Evolutionary conservation across 2,888 invertebrate species (phyloP).

Genomic region (Cosmia pyralina): DNA sequence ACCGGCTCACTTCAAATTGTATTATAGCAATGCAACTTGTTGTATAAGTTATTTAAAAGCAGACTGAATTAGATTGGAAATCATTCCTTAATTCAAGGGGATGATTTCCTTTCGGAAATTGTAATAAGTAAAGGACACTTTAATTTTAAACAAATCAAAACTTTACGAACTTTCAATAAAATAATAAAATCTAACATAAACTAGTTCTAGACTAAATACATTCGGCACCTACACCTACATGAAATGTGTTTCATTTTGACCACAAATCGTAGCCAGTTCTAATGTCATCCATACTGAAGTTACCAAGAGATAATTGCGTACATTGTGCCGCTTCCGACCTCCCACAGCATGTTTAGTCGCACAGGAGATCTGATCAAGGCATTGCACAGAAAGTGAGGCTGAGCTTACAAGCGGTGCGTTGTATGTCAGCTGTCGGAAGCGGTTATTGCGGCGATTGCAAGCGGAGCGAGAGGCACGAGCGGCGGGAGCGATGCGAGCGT

Average conservation of each 20-base stretch:
- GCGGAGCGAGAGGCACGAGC: conserved; percentile 25
- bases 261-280: background rate
- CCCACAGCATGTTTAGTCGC: conserved; percentile 4
- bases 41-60: background rate
- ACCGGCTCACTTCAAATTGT: background rate
- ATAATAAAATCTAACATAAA: no score
- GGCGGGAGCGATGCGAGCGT: conserved; percentile 25
- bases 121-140: no score
- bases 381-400: conserved; percentile 19
- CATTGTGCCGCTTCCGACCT: background rate
- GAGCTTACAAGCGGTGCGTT: conserved; percentile 22
- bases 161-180: no score
- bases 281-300: background rate
- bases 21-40: background rate
- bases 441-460: conserved; percentile 48
- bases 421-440: conserved; percentile 49
- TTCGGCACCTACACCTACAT: background rate
- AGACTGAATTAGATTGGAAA: no score
- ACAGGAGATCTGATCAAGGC: conserved; percentile 30
- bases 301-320: background rate
- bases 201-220: no score
- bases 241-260: background rate
- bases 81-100: no score
- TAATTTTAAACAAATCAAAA: no score
- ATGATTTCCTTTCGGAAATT: no score